Percentiles rank a stretch among this genome's conserved stretches.
phyloP scores from a whole-genome alignment of 2,113 vertebrate species.

The Campylorhamphus procurvoides region DNA sequence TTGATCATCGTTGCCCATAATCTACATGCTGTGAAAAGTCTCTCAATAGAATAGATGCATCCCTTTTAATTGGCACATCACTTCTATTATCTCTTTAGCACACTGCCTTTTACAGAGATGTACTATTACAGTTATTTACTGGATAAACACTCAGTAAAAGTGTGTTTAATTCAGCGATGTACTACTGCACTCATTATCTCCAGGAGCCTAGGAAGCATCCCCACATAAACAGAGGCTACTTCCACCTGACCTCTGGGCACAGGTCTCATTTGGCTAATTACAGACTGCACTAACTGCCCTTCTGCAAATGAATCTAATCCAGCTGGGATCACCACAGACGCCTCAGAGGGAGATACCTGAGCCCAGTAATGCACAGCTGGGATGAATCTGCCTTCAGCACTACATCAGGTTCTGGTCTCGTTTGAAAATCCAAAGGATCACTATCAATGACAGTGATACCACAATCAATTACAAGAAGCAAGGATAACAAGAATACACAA shows the following conservation, averaged over 20 bases:
- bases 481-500: neutral
- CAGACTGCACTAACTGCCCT: neutral
- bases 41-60: neutral
- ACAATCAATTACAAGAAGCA: neutral
- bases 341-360: neutral
- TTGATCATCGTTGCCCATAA: neutral
- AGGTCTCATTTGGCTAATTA: conserved; percentile 9
- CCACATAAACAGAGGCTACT: neutral
- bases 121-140: neutral
- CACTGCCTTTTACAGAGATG: neutral
- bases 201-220: neutral
- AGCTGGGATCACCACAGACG: neutral
- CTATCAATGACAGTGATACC: neutral
- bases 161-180: neutral
- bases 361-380: neutral
- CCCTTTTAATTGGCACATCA: neutral
- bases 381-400: neutral
- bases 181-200: neutral
- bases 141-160: neutral
- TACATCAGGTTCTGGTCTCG: neutral
- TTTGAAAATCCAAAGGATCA: conserved; percentile 4
- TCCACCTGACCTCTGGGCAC: neutral
- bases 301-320: conserved; percentile 29
- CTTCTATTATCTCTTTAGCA: neutral
- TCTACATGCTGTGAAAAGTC: neutral